Conservation (phyloP, 2,113 vertebrate genomes). For the Petroica traversi region DNA sequence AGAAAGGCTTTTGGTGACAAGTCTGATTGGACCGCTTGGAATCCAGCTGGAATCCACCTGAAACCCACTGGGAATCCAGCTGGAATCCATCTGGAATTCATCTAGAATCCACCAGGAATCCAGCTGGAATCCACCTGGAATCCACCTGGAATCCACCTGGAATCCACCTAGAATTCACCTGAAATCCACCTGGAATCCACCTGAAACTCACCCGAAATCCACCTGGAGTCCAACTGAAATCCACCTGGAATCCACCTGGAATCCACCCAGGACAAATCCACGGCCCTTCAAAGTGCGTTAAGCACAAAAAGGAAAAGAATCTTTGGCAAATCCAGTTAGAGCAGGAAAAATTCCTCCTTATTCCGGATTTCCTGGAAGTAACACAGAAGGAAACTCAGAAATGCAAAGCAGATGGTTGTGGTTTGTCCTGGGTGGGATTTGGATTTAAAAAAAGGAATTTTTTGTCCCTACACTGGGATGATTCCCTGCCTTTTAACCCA, state of each 20-base stretch:
- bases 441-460: background rate
- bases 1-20: too few species aligned
- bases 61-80: background rate
- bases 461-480: background rate
- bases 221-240: background rate
- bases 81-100: too few species aligned
- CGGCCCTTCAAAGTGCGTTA: accelerated
- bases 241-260: accelerated
- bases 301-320: background rate
- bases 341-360: background rate
- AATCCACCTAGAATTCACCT: background rate
- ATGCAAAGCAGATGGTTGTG: background rate
- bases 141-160: background rate
- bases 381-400: background rate
- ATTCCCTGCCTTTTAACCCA: background rate
- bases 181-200: background rate
- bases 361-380: background rate
- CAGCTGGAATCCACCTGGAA: background rate
- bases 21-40: too few species aligned
- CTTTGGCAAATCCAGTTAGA: background rate
- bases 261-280: background rate
- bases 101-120: background rate
- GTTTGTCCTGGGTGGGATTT: background rate
- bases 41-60: too few species aligned
- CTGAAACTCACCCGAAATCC: background rate